Conservation (phyloP, 2,797 vertebrate genomes). For the Eidolon dupreanum region DNA sequence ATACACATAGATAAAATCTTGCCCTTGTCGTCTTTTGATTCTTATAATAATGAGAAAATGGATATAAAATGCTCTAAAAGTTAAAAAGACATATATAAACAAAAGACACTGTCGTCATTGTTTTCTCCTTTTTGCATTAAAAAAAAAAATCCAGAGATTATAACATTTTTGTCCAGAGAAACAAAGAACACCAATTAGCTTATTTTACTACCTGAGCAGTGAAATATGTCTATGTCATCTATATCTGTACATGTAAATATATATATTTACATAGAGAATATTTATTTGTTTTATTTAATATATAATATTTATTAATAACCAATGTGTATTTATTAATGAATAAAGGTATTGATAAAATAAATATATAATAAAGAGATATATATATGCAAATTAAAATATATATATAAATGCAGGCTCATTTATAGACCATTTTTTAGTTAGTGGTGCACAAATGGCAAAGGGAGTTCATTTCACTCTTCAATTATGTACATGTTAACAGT, state of each 20-base stretch:
- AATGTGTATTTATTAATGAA: background rate
- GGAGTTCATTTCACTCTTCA: background rate
- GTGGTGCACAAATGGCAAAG: background rate
- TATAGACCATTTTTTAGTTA: background rate
- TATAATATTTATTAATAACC: background rate
- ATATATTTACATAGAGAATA: background rate
- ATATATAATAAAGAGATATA: background rate
- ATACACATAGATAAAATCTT: background rate
- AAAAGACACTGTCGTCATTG: background rate
- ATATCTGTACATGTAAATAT: background rate
- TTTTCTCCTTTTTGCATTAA: background rate
- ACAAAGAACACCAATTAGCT: background rate
- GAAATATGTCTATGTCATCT: background rate
- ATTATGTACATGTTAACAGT: background rate
- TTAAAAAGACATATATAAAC: background rate
- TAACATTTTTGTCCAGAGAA: background rate
- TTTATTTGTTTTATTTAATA: background rate
- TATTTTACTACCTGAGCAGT: background rate
- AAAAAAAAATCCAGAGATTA: background rate
- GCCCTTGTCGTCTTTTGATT: background rate
- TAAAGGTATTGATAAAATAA: background rate
- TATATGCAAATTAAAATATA: background rate
- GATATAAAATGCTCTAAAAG: background rate
- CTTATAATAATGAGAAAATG: background rate
- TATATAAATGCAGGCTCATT: background rate